These are phyloP conservation scores for Neodiprion fabricii DNA, from an alignment of 1,140 invertebrate species.

Conservation along the genomic window DNA sequence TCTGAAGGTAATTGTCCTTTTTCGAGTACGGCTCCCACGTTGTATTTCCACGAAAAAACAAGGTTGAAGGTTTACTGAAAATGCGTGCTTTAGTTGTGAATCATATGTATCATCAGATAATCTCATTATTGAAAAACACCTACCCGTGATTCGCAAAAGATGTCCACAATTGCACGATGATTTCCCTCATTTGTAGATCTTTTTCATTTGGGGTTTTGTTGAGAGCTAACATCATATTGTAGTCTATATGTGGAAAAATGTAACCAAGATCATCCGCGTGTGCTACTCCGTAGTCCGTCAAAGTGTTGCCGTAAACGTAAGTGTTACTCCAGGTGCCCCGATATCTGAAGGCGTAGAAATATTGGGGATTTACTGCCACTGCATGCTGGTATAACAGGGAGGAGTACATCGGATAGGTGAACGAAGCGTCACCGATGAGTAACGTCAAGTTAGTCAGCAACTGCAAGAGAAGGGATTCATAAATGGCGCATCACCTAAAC, in stretches of 20 bases:
- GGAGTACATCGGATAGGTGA: neutral
- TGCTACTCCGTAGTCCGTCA: neutral
- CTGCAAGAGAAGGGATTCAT: neutral
- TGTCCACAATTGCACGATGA: neutral
- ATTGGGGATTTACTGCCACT: neutral
- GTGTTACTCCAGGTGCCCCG: neutral
- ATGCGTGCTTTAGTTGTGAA: neutral
- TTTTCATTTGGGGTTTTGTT: neutral
- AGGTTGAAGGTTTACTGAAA: neutral
- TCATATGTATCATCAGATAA: too few relatives aligned
- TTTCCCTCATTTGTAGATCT: neutral
- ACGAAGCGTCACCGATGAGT: neutral
- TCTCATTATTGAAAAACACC: too few relatives aligned
- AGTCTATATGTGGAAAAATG: neutral
- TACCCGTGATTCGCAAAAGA: neutral
- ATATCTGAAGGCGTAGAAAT: neutral
- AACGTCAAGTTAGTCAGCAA: neutral
- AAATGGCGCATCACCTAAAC: too few relatives aligned
- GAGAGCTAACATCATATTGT: neutral
- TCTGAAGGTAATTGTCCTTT: neutral
- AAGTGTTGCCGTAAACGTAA: neutral
- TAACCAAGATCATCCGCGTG: neutral
- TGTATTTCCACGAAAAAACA: neutral
- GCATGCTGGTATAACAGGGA: neutral
- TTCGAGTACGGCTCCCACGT: neutral